These are phyloP conservation scores for Melangyna quadrimaculata DNA, from an alignment of 2,888 invertebrate genomes.

Conservation along the genomic window DNA sequence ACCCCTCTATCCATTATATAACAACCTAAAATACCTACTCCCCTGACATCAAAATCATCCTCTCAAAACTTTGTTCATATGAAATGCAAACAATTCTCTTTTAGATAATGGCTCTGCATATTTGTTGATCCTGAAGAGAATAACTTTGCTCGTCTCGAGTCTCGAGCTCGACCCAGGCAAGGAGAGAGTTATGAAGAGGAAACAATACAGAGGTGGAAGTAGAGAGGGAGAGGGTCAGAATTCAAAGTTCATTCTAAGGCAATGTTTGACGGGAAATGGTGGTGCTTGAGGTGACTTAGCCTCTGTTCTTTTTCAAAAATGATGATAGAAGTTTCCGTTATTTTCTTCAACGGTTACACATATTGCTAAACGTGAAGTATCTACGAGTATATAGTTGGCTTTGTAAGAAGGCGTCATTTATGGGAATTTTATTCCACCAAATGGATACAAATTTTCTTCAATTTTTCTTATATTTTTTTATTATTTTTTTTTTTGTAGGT, in stretches of 20 bases:
- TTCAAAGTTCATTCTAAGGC: conserved; percentile 51
- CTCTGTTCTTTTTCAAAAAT: conserved; percentile 5
- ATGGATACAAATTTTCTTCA: conserved; percentile 55
- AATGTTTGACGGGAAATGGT: conserved; percentile 31
- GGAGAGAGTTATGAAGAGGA: neutral
- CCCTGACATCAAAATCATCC: conserved; percentile 10
- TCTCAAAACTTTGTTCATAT: conserved; percentile 65
- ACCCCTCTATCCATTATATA: too few relatives aligned
- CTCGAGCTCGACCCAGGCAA: neutral
- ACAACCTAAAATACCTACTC: neutral
- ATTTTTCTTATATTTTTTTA: conserved; percentile 8
- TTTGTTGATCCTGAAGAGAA: conserved; percentile 67
- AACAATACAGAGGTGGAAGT: neutral
- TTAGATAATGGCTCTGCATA: conserved; percentile 65
- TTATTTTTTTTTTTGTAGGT: neutral
- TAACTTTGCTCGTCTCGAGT: conserved; percentile 40
- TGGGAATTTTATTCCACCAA: conserved; percentile 60
- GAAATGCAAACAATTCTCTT: conserved; percentile 70
- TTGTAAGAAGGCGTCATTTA: conserved; percentile 26
- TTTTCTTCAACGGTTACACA: neutral
- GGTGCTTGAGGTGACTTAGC: conserved; percentile 37
- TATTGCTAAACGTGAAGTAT: neutral
- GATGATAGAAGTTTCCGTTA: conserved; percentile 45
- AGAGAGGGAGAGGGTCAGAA: conserved; percentile 19
- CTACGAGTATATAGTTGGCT: conserved; percentile 31